Base-by-base conservation (phyloP, 2,113 vertebrate species). In the Sciurus niger region DNA sequence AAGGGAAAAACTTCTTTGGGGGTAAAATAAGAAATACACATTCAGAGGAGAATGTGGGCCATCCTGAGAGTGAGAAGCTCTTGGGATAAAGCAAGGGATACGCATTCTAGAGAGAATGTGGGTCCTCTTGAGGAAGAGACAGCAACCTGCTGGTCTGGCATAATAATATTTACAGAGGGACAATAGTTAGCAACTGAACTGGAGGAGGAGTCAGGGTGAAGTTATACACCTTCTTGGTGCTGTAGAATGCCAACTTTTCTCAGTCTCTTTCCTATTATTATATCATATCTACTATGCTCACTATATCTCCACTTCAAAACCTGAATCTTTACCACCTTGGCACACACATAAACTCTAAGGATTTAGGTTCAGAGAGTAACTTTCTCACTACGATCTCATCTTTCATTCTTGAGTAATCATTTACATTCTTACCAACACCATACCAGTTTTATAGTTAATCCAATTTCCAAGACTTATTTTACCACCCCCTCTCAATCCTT, bases 341-440 rank as follows among this genome's bases (percentile, higher is more conserved):
- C 18, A 51, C 58, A 80, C 10, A n/a, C 48, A 60, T 16, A 67
- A 53, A 60, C 7, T 34, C 18, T 37, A 76, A 89, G 63, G 22
- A 68, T 86, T 96, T 84, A 30, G 55, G n/a, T 43, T 73, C 73
- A 51, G 13, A 95, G 55, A 74, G 16, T 48, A 67, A 76, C 63
- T 70, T 85, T 74, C 73, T 82, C 51, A 53, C 63, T 53, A 34
- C 18, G 18, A 79, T 30, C 25, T 14, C 78, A 87, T 86, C 84
- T 93, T 88, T 79, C 70, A 74, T n/a, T 85, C 58, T 72, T 84
- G 30, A 70, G 28, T 43, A 77, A 78, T 70, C 30, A 48, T 82
- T 84, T 94, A 73, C 0, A 79, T 43, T 55, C 86, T 46, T 65
- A 90, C 46, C 46, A 48, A 93, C 80, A 40, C 40, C 4, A 8